These are phyloP conservation scores for Spheniscus humboldti DNA, from an alignment of 2,797 vertebrate genomes.

Conservation along the genomic window DNA sequence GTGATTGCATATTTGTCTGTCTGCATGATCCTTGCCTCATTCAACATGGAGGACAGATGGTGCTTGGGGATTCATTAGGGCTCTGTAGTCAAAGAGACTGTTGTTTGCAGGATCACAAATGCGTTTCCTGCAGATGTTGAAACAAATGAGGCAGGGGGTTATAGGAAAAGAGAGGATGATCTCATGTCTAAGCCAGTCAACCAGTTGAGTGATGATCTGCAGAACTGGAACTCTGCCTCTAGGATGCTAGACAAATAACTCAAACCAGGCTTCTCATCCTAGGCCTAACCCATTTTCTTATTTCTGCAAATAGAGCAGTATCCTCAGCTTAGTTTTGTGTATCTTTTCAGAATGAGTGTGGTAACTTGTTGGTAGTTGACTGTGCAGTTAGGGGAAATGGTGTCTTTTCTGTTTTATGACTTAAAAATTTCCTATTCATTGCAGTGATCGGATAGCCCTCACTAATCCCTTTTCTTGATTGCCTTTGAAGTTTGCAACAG, in stretches of 20 bases:
- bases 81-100: not conserved
- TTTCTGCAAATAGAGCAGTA: not conserved
- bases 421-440: not conserved
- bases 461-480: not conserved
- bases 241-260: not conserved
- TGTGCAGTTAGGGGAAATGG: not conserved
- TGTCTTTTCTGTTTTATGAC: not conserved
- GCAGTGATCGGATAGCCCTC: not conserved
- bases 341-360: fast-evolving
- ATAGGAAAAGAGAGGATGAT: not conserved
- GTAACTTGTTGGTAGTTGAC: not conserved
- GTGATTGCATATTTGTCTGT: not conserved
- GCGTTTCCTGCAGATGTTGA: not conserved
- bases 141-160: not conserved
- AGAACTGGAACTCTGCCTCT: not conserved
- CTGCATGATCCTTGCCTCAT: not conserved
- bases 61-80: not conserved
- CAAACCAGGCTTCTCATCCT: fast-evolving
- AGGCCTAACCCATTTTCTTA: not conserved
- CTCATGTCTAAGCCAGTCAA: not conserved
- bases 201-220: not conserved
- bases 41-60: not conserved
- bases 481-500: not conserved
- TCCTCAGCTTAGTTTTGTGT: not conserved
- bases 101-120: not conserved